These are phyloP conservation scores for Dysidea cf. avara DNA, from an alignment of 37 sponge, comb jelly and placozoan genomes.

Conservation along the genomic window DNA sequence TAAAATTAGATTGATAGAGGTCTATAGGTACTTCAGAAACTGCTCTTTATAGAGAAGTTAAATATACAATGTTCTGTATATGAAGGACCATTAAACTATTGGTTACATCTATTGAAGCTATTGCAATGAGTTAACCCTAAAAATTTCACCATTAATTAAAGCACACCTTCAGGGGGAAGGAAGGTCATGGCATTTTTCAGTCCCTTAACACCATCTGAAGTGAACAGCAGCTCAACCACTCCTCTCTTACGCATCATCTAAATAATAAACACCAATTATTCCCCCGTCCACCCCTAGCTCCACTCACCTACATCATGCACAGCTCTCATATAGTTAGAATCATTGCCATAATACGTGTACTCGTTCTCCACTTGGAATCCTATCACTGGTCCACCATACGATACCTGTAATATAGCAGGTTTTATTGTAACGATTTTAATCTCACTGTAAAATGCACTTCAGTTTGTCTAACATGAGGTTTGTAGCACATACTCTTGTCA, in stretches of 20 bases:
- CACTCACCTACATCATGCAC: not conserved
- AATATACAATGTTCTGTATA: no score
- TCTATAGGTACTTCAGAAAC: no score
- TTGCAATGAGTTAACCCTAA: no score
- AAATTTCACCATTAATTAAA: no score
- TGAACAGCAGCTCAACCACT: constrained; percentile 62
- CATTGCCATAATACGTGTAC: constrained; percentile 22
- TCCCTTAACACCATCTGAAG: constrained; percentile 55
- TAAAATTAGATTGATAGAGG: no score
- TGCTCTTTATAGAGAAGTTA: no score
- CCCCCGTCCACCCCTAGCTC: not conserved
- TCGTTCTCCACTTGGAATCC: constrained; percentile 91
- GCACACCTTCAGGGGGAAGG: constrained; percentile 38
- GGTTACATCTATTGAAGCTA: no score
- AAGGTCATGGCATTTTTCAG: constrained; percentile 15
- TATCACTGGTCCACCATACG: constrained; percentile 86
- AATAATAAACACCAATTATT: no score
- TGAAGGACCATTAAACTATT: no score
- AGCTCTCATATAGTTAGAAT: not conserved
- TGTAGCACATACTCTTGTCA: no score
- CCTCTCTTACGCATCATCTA: constrained; percentile 55
- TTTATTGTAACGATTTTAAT: not conserved
- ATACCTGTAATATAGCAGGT: constrained; percentile 6
- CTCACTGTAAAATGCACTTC: no score
- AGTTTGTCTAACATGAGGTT: no score